Evolutionary conservation across 2,113 vertebrate genomes (phyloP), one percentile per base, ranked within the genome.

Genomic region (Aramus guarauna): DNA sequence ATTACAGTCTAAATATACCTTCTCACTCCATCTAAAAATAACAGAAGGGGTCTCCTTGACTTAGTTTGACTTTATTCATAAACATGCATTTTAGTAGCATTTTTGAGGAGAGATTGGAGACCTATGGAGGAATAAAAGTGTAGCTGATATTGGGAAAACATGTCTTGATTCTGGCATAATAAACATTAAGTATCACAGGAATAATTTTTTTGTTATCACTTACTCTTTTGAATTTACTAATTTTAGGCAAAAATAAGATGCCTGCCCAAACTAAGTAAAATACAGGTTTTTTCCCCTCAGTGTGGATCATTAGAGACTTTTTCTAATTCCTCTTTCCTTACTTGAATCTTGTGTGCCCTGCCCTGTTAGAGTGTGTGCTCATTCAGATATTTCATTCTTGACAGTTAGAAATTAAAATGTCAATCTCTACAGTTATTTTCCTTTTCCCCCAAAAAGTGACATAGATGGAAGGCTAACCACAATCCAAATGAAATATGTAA

Each of bases 351-450:
- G 23, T 13, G 10, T 63, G 56, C 7, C 29, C 37, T 82, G 36
- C 48, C 39, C 81, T 73, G n/a, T 67, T 84, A 78, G 47, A 36
- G 21, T 36, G 23, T 74, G 30, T 79, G n/a, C 59, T 93, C 55
- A 41, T 85, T 88, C 59, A 82, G 53, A 66, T 77, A 72, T 69
- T 93, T 94, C 56, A 71, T 47, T 84, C 79, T 43, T 94, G 95
- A 94, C 88, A 95, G 68, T 50, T 11, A 30, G 30, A 80, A 93
- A 93, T 95, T 91, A 88, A 91, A 94, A 88, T 85, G 90, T 88
- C 75, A 74, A 2, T 92, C 72, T 86, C 52, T 81, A 39, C 53
- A 34, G 59, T 81, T 77, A 55, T 64, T 90, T 94, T 77, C 37
- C 50, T 79, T 74, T 93, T 93, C 2, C 3, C 4, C 12, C 2